These are phyloP conservation scores for Heliothis virescens DNA, from an alignment of 1,140 invertebrate species.

Conservation along the genomic window DNA sequence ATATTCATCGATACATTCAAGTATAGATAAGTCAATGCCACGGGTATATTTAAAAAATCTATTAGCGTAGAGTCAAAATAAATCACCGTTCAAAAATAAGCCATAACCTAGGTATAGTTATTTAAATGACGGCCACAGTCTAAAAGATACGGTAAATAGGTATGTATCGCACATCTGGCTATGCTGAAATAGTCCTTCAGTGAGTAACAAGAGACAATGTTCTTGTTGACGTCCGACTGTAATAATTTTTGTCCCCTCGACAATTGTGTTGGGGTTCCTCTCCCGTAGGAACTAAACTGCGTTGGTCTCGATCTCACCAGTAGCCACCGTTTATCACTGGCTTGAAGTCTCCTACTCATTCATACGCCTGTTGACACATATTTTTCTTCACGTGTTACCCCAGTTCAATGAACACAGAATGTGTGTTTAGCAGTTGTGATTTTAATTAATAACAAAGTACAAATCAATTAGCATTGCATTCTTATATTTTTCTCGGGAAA, in stretches of 20 bases:
- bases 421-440: neutral
- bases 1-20: no score
- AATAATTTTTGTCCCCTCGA: slow-evolving; percentile 18
- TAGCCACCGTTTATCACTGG: neutral
- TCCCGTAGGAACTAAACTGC: slow-evolving; percentile 7
- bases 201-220: neutral
- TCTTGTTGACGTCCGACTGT: neutral
- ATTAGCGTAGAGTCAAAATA: neutral
- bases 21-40: no score
- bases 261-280: neutral
- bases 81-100: neutral
- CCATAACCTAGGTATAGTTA: no score
- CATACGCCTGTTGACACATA: neutral
- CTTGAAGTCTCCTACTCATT: neutral
- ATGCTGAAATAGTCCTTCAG: neutral
- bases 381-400: neutral
- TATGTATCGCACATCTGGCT: neutral
- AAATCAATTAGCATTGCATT: slow-evolving; percentile 30
- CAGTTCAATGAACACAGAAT: neutral
- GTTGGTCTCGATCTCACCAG: slow-evolving; percentile 4
- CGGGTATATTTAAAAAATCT: no score
- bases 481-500: slow-evolving; percentile 5
- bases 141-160: neutral
- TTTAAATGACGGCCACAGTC: neutral
- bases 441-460: slow-evolving; percentile 21